phyloP scores from a whole-genome alignment of 2,888 invertebrate species.

The Andrena marginata region DNA sequence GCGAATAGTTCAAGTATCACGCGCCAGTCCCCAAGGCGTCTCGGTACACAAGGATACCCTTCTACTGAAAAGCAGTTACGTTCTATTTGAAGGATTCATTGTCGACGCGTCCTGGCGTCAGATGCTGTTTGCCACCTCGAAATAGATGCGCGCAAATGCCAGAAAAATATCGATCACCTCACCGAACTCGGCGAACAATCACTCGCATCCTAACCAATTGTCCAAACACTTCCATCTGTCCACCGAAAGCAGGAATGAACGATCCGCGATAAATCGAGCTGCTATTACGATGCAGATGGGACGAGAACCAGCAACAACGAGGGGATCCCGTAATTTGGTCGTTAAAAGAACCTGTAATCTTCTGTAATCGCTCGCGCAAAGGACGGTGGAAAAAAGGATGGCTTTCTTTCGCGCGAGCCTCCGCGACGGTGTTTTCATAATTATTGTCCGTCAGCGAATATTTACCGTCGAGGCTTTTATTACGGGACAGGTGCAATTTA shows the following conservation, averaged over 20 bases:
- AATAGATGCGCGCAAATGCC: slow-evolving; percentile 30
- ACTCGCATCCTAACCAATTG: neutral
- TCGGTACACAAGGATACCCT: slow-evolving; percentile 1
- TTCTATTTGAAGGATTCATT: slow-evolving; percentile 51
- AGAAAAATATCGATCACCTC: slow-evolving; percentile 18
- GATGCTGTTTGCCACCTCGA: slow-evolving; percentile 38
- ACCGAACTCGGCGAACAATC: neutral
- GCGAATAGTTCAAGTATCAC: slow-evolving; percentile 34
- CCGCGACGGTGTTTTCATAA: neutral
- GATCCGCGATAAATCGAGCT: neutral
- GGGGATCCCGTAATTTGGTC: neutral
- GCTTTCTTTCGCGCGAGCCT: slow-evolving; percentile 5
- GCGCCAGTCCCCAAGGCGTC: slow-evolving; percentile 27
- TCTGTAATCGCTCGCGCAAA: neutral
- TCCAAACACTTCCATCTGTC: neutral
- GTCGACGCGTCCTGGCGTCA: slow-evolving; percentile 46
- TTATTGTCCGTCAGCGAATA: slow-evolving; percentile 19
- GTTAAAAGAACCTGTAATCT: neutral
- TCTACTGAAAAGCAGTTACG: slow-evolving; percentile 12
- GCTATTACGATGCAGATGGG: neutral
- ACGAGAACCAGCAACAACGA: neutral
- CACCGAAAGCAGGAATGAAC: neutral
- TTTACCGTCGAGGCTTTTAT: slow-evolving; percentile 22
- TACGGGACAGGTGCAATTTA: slow-evolving; percentile 43
- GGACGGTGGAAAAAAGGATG: neutral